phyloP scores from a whole-genome alignment of 2,888 invertebrate species.

The Ophion obscuratus region DNA sequence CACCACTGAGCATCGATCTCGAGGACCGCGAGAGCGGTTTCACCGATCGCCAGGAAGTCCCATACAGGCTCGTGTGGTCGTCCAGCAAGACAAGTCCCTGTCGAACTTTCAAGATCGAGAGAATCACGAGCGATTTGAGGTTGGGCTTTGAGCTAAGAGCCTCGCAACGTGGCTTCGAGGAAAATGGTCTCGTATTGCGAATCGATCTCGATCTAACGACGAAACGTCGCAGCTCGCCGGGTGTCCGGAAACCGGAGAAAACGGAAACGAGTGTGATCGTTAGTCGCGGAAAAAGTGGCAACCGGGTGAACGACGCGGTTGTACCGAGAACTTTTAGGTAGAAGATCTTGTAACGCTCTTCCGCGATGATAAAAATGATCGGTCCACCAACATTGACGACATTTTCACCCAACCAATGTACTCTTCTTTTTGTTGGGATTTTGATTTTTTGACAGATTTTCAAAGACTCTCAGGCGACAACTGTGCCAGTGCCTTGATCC shows the following conservation, averaged over 20 bases:
- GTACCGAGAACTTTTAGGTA: constrained; percentile 76
- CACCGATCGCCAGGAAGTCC: constrained; percentile 93
- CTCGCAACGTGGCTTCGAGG: constrained; percentile 75
- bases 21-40: constrained; percentile 94
- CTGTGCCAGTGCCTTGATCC: constrained; percentile 93
- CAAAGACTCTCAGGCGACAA: constrained; percentile 87
- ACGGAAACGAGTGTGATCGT: constrained; percentile 71
- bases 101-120: constrained; percentile 92
- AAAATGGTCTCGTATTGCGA: constrained; percentile 73
- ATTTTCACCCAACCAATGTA: background rate
- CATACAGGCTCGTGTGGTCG: constrained; percentile 95
- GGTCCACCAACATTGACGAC: background rate
- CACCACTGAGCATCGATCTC: constrained; percentile 93
- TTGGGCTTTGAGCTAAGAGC: constrained; percentile 75
- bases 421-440: background rate
- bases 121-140: constrained; percentile 72
- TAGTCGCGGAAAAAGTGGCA: constrained; percentile 73
- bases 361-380: background rate
- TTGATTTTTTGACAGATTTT: constrained; percentile 70
- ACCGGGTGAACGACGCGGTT: constrained; percentile 74
- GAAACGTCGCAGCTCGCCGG: constrained; percentile 69
- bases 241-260: constrained; percentile 65
- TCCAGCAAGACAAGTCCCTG: constrained; percentile 90
- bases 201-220: constrained; percentile 75
- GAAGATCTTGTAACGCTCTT: background rate